phyloP scores from a whole-genome alignment of 2,113 vertebrate species.

The Cariama cristata region DNA sequence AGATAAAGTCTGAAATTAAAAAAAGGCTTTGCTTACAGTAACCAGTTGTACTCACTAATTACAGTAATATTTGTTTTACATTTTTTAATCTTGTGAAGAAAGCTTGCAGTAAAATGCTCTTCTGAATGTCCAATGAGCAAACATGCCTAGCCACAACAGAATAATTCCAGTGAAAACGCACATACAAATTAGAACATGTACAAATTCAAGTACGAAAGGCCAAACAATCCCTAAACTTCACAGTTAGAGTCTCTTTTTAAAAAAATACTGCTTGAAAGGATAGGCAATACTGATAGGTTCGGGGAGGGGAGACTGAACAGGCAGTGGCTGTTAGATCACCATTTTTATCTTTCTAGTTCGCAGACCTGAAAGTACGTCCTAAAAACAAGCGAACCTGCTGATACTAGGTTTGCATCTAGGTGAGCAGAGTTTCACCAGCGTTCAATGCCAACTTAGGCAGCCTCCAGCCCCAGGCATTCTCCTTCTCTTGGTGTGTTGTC shows the following conservation, averaged over 20 bases:
- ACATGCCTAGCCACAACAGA: neutral
- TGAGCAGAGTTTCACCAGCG: neutral
- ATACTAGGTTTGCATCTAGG: neutral
- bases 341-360: neutral
- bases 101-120: neutral
- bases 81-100: neutral
- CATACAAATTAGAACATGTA: neutral
- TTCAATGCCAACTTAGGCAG: neutral
- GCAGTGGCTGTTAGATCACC: neutral
- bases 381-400: neutral
- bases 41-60: neutral
- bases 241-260: neutral
- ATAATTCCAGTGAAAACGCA: neutral
- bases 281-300: neutral
- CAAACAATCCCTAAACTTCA: neutral
- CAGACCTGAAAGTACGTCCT: neutral
- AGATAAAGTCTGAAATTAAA: neutral
- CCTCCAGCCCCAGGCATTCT: fast-evolving
- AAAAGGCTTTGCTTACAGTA: neutral
- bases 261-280: neutral
- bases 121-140: neutral
- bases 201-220: neutral
- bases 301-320: fast-evolving
- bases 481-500: neutral
- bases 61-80: neutral